Conservation (phyloP, 2,888 invertebrate genomes). For the Blera fallax region DNA sequence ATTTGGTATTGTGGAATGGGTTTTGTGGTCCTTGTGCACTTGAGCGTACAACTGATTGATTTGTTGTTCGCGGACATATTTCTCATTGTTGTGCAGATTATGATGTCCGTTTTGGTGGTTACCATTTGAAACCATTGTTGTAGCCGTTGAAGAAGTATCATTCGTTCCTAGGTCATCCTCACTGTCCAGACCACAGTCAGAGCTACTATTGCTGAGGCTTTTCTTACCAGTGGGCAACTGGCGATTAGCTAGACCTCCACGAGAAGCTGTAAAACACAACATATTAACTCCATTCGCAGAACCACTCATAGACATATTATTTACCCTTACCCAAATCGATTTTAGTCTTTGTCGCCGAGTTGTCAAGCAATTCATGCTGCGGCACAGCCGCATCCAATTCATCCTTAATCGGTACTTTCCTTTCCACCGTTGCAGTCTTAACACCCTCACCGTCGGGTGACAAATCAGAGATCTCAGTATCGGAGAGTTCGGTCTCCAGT, state of each 20-base stretch:
- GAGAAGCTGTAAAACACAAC: conserved; percentile 83
- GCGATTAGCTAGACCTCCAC: conserved; percentile 88
- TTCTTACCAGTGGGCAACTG: conserved; percentile 85
- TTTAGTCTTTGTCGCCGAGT: conserved; percentile 91
- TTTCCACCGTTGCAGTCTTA: conserved; percentile 88
- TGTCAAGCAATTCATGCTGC: conserved; percentile 92
- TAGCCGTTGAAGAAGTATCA: conserved; percentile 83
- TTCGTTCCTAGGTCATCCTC: conserved; percentile 77
- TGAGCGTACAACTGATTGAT: conserved; percentile 83
- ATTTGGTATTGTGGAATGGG: conserved; percentile 78
- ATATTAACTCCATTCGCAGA: neutral
- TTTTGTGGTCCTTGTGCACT: conserved; percentile 83
- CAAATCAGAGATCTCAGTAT: conserved; percentile 92
- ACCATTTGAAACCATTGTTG: conserved; percentile 83
- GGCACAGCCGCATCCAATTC: conserved; percentile 95
- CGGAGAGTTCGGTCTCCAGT: conserved; percentile 90
- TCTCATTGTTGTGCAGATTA: conserved; percentile 75
- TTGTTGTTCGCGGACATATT: conserved; percentile 78
- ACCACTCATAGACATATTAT: neutral
- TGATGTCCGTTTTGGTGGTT: conserved; percentile 78
- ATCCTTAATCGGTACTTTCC: conserved; percentile 86
- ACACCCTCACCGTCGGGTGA: conserved; percentile 88
- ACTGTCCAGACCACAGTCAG: conserved; percentile 87
- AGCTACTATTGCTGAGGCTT: conserved; percentile 85
- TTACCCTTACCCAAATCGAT: conserved; percentile 86